Evolutionary conservation across 2,888 invertebrate genomes (phyloP), one percentile per base, ranked within the genome.

Genomic region (Leptopilina syphax): DNA sequence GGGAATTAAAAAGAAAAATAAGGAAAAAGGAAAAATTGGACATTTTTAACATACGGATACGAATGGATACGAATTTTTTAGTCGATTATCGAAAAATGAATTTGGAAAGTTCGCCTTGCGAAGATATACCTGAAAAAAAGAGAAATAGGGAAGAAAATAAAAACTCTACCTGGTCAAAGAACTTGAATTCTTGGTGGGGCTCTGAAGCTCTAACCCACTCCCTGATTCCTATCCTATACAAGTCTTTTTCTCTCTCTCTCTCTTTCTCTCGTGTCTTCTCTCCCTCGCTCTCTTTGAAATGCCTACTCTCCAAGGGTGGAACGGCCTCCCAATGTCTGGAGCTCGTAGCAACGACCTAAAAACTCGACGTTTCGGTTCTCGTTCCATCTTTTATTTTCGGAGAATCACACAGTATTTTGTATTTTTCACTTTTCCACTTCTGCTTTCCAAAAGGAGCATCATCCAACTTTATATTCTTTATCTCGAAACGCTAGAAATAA

Each of bases 301-400:
- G 73, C 41, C 57, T 68, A 47, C 66, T 67, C 82, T 65, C 82
- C 81, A 83, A 82, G 84, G 85, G 83, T 85, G 79, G 80, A 83
- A 82, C 81, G 85, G 78, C 78, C 81, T 73, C n/a, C 34, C 57
- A 73, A 73, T 73, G 73, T 73, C 73, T 73, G 73, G 57, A 73
- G n/a, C 57, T 60, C 57, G 73, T 73, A 57, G 73, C 86, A 88
- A 87, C 84, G 86, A 87, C 87, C 85, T 80, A 34, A n/a, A 34
- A n/a, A 68, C 77, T 84, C 85, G 86, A 84, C 85, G 84, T 85
- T 86, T 86, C 85, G 82, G 80, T 80, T 79, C 81, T 44, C 50
- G 47, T 63, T 76, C 79, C 54, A 77, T 76, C 76, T 83, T 80
- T 78, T 81, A 44, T 34, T 76, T 68, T 73, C 78, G 27, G 76